Conservation (phyloP, 2,113 vertebrate species). For the Oreochromis niloticus region DNA sequence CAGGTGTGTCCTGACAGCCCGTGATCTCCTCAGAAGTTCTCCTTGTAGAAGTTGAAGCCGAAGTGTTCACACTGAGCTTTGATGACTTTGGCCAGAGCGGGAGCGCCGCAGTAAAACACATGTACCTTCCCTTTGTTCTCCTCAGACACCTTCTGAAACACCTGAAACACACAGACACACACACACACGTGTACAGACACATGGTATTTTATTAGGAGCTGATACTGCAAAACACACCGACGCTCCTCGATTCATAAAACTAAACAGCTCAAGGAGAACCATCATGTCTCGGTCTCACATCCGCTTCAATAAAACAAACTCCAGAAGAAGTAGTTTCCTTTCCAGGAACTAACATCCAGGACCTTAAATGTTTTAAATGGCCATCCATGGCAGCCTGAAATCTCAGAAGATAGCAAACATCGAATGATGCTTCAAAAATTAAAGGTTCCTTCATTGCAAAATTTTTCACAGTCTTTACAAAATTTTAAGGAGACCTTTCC, state of each 20-base stretch:
- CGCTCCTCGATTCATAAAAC: background rate
- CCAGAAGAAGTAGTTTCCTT: background rate
- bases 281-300: background rate
- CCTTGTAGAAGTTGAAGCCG: conserved; percentile 82
- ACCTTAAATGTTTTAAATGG: background rate
- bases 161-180: conserved; percentile 50
- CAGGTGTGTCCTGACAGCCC: background rate
- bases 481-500: background rate
- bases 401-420: background rate
- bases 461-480: background rate
- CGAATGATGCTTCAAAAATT: background rate
- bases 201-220: background rate
- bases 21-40: conserved; percentile 76
- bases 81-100: conserved; percentile 74
- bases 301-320: background rate
- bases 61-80: conserved; percentile 78
- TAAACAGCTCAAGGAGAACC: background rate
- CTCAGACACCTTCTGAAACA: conserved; percentile 79
- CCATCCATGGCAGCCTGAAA: background rate
- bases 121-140: conserved; percentile 81
- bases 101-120: conserved; percentile 86
- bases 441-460: background rate
- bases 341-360: background rate
- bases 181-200: background rate
- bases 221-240: background rate